Evolutionary conservation across 2,113 vertebrate species (phyloP), one percentile per base, ranked within the genome.

Genomic region (Scopus umbretta): DNA sequence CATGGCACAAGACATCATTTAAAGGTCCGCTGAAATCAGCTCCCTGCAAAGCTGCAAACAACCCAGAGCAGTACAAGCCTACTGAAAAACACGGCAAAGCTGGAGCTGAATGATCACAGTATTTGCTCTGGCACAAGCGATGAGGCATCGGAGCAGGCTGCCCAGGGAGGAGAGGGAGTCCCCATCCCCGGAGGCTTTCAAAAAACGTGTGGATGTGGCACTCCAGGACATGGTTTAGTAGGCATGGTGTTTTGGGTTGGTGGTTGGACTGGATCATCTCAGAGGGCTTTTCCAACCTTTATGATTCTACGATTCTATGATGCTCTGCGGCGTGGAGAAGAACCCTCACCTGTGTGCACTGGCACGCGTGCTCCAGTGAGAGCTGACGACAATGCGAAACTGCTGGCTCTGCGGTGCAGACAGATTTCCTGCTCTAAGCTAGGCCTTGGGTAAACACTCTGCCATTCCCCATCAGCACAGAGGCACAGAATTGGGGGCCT

Each of bases 361-460:
- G 52, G 26, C 81, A 36, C 1, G 0, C 7, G 34, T 16, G 23
- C 70, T 43, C 45, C 16, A 52, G 14, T 4, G 40, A 53, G 50
- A 83, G 79, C 7, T 62, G 71, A 45, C 68, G 72, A 79, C 70
- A 34, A 45, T 1, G 14, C 52, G 27, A 7, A 61, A 55, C 50
- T 1, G 7, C 66, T 85, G 2, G 0, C 61, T 55, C 42, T 7
- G 49, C 6, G 5, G 45, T 12, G 16, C 43, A 82, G 62, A 34
- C 40, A 74, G 13, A 68, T 53, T 30, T 75, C 80, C 86, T 88
- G 58, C 84, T 65, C 40, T 16, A 34, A 80, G n/a, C 62, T 10
- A 38, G 29, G 32, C 63, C 62, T 75, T 61, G 45, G 58, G 49
- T 68, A 73, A 95, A 96, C 67, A 94, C 42, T 43, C 81, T 50